phyloP scores from a whole-genome alignment of 2,888 invertebrate genomes.

The Bembecia ichneumoniformis region DNA sequence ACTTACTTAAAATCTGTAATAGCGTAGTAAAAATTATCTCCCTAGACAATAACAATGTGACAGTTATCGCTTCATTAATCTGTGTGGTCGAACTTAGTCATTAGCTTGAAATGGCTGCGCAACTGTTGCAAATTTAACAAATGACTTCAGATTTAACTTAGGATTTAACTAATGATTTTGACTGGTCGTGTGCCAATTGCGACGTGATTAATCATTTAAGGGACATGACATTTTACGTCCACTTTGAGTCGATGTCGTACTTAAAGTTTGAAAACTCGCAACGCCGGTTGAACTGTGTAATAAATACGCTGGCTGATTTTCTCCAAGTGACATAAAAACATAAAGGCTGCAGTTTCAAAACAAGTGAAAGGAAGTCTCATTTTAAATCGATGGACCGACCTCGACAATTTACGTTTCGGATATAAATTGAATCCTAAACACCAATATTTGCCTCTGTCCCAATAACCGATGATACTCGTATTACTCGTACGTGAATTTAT shows the following conservation, averaged over 20 bases:
- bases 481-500: too few species aligned
- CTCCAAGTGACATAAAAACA: too few species aligned
- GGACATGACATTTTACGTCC: conserved; percentile 36
- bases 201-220: conserved; percentile 42
- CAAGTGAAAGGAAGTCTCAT: too few species aligned
- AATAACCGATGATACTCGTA: too few species aligned
- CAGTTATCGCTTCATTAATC: conserved; percentile 16
- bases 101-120: conserved; percentile 42
- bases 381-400: too few species aligned
- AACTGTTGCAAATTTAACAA: conserved; percentile 56
- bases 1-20: too few species aligned
- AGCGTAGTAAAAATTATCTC: neutral
- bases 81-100: conserved; percentile 27
- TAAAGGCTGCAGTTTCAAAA: too few species aligned
- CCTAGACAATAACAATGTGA: neutral
- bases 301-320: too few species aligned
- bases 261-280: conserved; percentile 12
- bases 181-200: conserved; percentile 36
- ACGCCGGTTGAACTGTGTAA: too few species aligned
- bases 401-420: too few species aligned
- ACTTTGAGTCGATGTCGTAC: conserved; percentile 24
- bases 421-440: too few species aligned
- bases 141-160: conserved; percentile 27
- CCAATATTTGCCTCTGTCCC: too few species aligned
- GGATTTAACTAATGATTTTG: conserved; percentile 47